Evolutionary conservation across 2,113 vertebrate species (phyloP).

Genomic region (Calyptommatus sinebrachiatus): DNA sequence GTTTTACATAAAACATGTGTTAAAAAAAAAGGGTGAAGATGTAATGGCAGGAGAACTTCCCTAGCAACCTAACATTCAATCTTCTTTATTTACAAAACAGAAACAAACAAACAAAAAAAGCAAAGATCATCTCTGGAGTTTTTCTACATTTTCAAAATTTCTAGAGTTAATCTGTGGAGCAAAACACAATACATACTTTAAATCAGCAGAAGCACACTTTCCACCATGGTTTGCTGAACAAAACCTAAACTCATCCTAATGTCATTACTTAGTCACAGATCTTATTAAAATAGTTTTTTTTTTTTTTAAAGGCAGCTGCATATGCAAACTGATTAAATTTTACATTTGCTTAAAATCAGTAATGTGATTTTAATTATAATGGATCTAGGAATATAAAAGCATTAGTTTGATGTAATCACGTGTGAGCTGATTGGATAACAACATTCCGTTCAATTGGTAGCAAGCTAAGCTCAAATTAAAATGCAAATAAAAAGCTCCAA

Average conservation of each 20-base stretch:
- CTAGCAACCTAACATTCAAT: too few species aligned
- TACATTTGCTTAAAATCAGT: slow-evolving; percentile 62
- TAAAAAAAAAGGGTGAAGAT: too few species aligned
- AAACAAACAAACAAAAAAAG: not conserved
- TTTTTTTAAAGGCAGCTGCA: slow-evolving; percentile 49
- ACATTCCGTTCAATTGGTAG: slow-evolving; percentile 57
- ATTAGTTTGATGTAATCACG: slow-evolving; percentile 54
- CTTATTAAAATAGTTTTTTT: slow-evolving; percentile 49
- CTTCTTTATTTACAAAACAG: too few species aligned
- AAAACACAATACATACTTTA: slow-evolving; percentile 12
- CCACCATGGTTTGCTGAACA: slow-evolving; percentile 30
- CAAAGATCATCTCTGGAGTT: not conserved
- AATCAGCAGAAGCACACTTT: not conserved
- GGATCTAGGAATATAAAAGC: slow-evolving; percentile 58
- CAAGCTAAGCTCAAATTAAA: slow-evolving; percentile 49
- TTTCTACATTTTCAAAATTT: not conserved
- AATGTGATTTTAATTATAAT: slow-evolving; percentile 61
- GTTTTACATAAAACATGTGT: too few species aligned
- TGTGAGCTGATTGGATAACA: slow-evolving; percentile 56
- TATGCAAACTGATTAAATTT: slow-evolving; percentile 58
- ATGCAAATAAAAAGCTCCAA: slow-evolving; percentile 56
- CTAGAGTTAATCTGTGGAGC: slow-evolving; percentile 19
- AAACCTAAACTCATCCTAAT: slow-evolving; percentile 27
- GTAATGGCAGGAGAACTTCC: too few species aligned
- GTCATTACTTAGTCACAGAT: slow-evolving; percentile 43